Base-by-base conservation (phyloP, 2,888 invertebrate species). In the Hirtodrosophila alboralis region DNA sequence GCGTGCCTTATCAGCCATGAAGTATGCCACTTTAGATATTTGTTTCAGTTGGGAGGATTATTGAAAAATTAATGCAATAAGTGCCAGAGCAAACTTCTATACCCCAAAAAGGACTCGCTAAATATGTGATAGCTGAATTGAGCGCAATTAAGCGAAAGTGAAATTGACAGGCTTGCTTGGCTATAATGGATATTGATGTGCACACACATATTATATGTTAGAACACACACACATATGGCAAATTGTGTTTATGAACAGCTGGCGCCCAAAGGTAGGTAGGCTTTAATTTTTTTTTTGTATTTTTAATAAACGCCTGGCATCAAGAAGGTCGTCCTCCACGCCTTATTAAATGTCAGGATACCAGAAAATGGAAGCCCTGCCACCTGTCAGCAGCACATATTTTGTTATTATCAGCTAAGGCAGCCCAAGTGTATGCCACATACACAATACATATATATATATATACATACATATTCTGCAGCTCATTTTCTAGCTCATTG, bases 401-500 rank as follows among this genome's bases (percentile, higher is more conserved):
- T 81, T 86, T 72, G 84, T 84, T 81, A 81, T 81, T 81, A 78
- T 81, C 71, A 72, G 75, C 53, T 66, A 51, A 54, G 75, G 53
- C 63, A 27, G 64, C 31, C 58, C 34, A 53, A 64, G 64, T 66
- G 58, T 68, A 61, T 59, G 58, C 61, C 62, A 63, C 64, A 59
- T 49, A n/a, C n/a, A n/a, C n/a, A n/a, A n/a, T n/a, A n/a, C n/a
- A n/a, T n/a, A n/a, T n/a, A n/a, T n/a, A n/a, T n/a, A n/a, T n/a
- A n/a, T n/a, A n/a, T n/a, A n/a, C n/a, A n/a, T n/a, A 72, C 74
- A 68, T 63, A 66, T 74, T 74, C 64, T 60, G 59, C 30, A 80
- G 84, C 81, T 86, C 72, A 86, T 87, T 87, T 87, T 87, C 86
- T 78, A 86, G 79, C 79, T 84, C 84, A 88, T 87, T 86, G 87